Evolutionary conservation across 2,113 vertebrate species (phyloP).

Genomic region (Origma solitaria): DNA sequence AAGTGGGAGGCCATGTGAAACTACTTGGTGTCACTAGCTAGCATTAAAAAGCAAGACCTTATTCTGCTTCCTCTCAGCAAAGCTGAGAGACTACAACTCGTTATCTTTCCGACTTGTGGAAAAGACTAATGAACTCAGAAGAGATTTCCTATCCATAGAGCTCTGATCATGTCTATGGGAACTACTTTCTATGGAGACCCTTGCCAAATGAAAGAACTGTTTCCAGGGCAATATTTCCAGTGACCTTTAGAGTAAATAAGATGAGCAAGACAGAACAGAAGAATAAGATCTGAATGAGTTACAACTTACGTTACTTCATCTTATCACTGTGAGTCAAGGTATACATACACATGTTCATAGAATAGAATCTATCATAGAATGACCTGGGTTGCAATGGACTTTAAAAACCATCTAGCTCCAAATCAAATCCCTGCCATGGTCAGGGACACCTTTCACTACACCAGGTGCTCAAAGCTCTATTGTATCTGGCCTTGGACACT

Average conservation of each 20-base stretch:
- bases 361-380: not conserved
- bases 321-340: not conserved
- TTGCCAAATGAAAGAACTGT: not conserved
- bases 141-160: not conserved
- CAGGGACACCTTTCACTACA: not conserved
- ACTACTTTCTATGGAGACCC: not conserved
- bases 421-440: not conserved
- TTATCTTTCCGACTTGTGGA: not conserved
- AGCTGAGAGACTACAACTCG: not conserved
- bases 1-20: not conserved
- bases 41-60: not conserved
- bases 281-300: not conserved
- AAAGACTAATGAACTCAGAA: not conserved
- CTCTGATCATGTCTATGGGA: not conserved
- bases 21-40: not conserved
- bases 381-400: not conserved
- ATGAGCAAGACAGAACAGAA: not conserved
- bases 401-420: not conserved
- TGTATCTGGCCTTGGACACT: fast-evolving
- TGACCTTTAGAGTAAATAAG: not conserved
- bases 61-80: not conserved
- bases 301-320: not conserved
- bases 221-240: not conserved
- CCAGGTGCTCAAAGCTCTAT: not conserved
- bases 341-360: not conserved